A percentile compares a stretch with the other conserved stretches of the same genome.
Evolutionary conservation across 1,140 invertebrate species (phyloP).

Genomic region (Drosophila paulistorum): DNA sequence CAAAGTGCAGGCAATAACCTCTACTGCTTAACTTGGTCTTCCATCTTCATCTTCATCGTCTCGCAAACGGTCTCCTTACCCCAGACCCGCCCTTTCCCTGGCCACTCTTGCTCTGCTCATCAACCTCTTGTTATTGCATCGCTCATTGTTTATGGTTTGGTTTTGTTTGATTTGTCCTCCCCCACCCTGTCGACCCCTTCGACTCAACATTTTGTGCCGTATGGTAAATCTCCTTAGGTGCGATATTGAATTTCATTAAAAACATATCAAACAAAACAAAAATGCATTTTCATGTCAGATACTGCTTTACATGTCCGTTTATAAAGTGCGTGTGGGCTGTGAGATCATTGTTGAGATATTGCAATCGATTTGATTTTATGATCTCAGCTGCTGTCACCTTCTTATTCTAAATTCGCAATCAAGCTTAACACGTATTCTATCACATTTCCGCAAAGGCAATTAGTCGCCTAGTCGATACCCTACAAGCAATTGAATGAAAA

Average conservation of each 20-base stretch:
- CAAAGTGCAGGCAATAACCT: slow-evolving; percentile 31
- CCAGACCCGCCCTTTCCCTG: too few relatives aligned
- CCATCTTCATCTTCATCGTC: background rate
- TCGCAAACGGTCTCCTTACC: background rate
- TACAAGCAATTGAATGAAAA: background rate
- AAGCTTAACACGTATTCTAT: slow-evolving; percentile 3
- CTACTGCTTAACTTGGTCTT: slow-evolving; percentile 14
- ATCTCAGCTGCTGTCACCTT: background rate
- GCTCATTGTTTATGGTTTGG: slow-evolving; percentile 8
- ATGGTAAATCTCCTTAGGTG: background rate
- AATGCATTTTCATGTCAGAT: too few relatives aligned
- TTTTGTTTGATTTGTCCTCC: slow-evolving; percentile 1
- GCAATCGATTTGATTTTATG: background rate
- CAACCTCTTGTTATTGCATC: slow-evolving; percentile 11
- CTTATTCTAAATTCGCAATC: slow-evolving; percentile 3
- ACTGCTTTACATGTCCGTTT: background rate
- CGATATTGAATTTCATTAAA: background rate
- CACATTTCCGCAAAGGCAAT: background rate
- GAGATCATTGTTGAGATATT: background rate
- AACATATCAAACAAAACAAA: too few relatives aligned
- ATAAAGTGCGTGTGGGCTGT: background rate
- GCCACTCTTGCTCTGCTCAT: background rate
- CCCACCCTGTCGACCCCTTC: background rate
- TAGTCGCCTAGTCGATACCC: background rate
- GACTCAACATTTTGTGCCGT: background rate